Percentiles rank a stretch among this genome's conserved stretches.
These are phyloP conservation scores for Cerastis leucographa DNA, from an alignment of 2,888 invertebrate species.

Conservation along the genomic window DNA sequence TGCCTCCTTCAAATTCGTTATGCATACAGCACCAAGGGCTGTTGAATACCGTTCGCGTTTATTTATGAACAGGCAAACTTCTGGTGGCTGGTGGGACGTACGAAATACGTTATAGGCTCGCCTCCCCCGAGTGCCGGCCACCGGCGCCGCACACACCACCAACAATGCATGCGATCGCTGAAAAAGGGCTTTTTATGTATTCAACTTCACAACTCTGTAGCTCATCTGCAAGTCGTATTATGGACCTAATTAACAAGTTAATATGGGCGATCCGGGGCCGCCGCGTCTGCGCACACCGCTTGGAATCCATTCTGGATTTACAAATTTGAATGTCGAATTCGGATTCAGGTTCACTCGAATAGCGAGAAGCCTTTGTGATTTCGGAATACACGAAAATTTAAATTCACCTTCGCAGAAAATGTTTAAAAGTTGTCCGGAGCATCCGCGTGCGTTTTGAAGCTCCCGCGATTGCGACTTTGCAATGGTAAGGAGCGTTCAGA, in stretches of 20 bases:
- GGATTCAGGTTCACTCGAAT: constrained; percentile 62
- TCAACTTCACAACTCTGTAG: constrained; percentile 92
- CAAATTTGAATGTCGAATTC: constrained; percentile 68
- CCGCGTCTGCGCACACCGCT: constrained; percentile 88
- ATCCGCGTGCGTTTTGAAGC: constrained; percentile 76
- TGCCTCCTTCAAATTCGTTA: constrained; percentile 91
- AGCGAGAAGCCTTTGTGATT: constrained; percentile 72
- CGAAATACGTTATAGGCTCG: constrained; percentile 88
- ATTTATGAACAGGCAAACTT: constrained; percentile 91
- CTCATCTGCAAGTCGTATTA: constrained; percentile 97
- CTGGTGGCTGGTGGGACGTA: constrained; percentile 90
- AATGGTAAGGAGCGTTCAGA: constrained; percentile 90
- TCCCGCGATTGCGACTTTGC: constrained; percentile 87
- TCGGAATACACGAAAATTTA: constrained; percentile 71
- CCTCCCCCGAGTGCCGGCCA: constrained; percentile 78
- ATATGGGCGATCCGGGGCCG: constrained; percentile 94
- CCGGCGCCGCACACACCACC: constrained; percentile 77
- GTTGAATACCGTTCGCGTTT: constrained; percentile 91
- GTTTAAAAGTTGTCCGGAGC: constrained; percentile 70
- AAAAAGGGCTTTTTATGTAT: constrained; percentile 93
- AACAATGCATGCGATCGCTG: constrained; percentile 90
- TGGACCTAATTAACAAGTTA: constrained; percentile 97
- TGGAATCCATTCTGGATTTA: constrained; percentile 67
- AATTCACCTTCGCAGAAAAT: constrained; percentile 81
- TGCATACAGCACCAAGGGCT: constrained; percentile 92